Evolutionary conservation across 2,888 invertebrate species (phyloP).

Genomic region (Mythimna vitellina): DNA sequence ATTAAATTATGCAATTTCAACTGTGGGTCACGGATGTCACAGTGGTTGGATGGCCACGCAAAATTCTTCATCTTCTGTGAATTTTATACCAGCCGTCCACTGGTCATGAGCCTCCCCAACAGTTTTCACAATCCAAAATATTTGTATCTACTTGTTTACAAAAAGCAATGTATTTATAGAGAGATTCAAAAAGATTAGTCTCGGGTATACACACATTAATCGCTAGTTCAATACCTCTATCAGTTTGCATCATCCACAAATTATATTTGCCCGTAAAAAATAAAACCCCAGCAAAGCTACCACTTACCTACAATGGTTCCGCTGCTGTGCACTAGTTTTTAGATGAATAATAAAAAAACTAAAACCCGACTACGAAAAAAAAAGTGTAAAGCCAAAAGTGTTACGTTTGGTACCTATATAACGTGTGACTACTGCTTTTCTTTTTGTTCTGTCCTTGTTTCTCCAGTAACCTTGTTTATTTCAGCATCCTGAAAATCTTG

Average conservation of each 20-base stretch:
- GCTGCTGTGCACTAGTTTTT: background rate
- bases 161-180: background rate
- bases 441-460: too few relatives aligned
- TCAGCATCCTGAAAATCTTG: too few relatives aligned
- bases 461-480: too few relatives aligned
- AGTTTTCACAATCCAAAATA: background rate
- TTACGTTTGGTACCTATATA: too few relatives aligned
- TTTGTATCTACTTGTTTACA: background rate
- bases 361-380: too few relatives aligned
- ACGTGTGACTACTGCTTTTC: too few relatives aligned
- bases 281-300: background rate
- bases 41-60: too few relatives aligned
- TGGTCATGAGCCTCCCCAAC: background rate
- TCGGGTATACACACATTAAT: background rate
- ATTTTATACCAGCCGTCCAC: background rate
- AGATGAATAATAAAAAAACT: too few relatives aligned
- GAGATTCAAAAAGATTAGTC: background rate
- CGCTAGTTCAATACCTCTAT: background rate
- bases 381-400: too few relatives aligned
- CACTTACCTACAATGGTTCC: slow-evolving; percentile 14
- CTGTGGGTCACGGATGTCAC: too few relatives aligned
- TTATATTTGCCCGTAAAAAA: background rate
- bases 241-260: background rate
- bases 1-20: too few relatives aligned
- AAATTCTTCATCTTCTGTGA: background rate